Base-by-base conservation (phyloP, 2,888 invertebrate genomes). In the Candidula unifasciata region DNA sequence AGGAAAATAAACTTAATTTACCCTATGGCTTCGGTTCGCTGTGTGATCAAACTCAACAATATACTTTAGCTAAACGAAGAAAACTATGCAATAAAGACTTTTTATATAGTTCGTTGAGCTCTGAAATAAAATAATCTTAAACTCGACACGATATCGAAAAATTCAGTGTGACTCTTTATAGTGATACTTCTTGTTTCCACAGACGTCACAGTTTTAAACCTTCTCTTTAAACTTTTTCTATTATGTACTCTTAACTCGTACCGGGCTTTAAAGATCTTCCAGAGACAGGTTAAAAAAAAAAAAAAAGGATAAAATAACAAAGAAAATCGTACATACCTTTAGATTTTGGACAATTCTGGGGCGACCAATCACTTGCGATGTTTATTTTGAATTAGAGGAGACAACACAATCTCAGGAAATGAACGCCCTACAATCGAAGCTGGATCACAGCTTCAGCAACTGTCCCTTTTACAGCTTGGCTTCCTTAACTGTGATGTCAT, bases 361-460 rank as follows among this genome's bases (percentile, higher is more conserved):
- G 5, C 60, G 60, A 24, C 44, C 5, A 60, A 60, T 60, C 60
- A 27, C 27, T 3, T 27, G 13, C 33, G 33, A 33, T 35, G 68
- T 35, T 33, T 68, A 21, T 18, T 16, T 68, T 68, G 33, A 13
- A 68, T 33, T 13, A 68, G 35, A 16, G 68, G 16, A 68, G 68
- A 68, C 18, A 68, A 68, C 60, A 68, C 68, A 68, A 68, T 68
- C 68, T 33, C 68, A 13, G 68, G 68, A 68, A 68, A 68, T 68
- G 18, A 33, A 68, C 13, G 33, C 68, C 68, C 33, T 68, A 33
- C 3, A 30, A 33, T 16, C 13, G 68, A 71, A 37, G 37, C 3
- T 60, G 10, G 24, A 71, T n/a, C 37, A 37, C 24, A 13, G 24
- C 44, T 37, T 44, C 44, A 71, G 71, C 37, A 71, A 71, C 13